These are phyloP conservation scores for Ptychoptera contaminata DNA, from an alignment of 2,888 invertebrate species.

Conservation along the genomic window DNA sequence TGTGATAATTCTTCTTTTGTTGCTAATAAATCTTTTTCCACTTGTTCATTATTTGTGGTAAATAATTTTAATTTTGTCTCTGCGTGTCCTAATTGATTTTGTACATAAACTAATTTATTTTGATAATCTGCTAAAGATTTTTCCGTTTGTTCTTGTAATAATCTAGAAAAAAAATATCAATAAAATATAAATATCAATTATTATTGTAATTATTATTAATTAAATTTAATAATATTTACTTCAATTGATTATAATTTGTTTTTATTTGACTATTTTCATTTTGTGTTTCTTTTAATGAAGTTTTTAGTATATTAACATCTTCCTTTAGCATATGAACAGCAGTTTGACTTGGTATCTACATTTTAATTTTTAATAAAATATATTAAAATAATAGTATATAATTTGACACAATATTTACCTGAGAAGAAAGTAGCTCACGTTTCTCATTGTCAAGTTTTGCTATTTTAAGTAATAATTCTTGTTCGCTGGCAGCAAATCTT, in stretches of 20 bases:
- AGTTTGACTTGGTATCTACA: slow-evolving; percentile 30
- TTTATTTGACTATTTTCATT: slow-evolving; percentile 37
- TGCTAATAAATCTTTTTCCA: slow-evolving; percentile 41
- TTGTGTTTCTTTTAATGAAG: slow-evolving; percentile 34
- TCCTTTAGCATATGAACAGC: slow-evolving; percentile 38
- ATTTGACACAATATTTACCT: too few species aligned
- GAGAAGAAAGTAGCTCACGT: slow-evolving; percentile 35
- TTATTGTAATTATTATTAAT: slow-evolving; percentile 1
- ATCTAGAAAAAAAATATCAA: slow-evolving; percentile 31
- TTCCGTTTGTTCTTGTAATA: slow-evolving; percentile 62
- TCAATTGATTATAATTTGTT: slow-evolving; percentile 39
- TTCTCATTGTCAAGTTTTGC: slow-evolving; percentile 38
- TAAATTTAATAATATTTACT: slow-evolving; percentile 25
- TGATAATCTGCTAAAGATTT: slow-evolving; percentile 52
- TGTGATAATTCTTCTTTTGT: slow-evolving; percentile 47
- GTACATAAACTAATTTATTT: slow-evolving; percentile 44
- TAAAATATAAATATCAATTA: slow-evolving; percentile 2
- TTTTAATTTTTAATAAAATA: too few species aligned
- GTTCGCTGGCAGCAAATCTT: slow-evolving; percentile 32
- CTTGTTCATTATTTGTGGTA: slow-evolving; percentile 40
- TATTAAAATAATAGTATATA: too few species aligned
- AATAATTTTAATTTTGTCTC: slow-evolving; percentile 39
- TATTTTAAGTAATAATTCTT: slow-evolving; percentile 35
- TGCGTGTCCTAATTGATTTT: slow-evolving; percentile 44
- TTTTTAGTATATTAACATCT: slow-evolving; percentile 35